Conservation (phyloP, 2,113 vertebrate species). For the Cyprinodon variegatus region DNA sequence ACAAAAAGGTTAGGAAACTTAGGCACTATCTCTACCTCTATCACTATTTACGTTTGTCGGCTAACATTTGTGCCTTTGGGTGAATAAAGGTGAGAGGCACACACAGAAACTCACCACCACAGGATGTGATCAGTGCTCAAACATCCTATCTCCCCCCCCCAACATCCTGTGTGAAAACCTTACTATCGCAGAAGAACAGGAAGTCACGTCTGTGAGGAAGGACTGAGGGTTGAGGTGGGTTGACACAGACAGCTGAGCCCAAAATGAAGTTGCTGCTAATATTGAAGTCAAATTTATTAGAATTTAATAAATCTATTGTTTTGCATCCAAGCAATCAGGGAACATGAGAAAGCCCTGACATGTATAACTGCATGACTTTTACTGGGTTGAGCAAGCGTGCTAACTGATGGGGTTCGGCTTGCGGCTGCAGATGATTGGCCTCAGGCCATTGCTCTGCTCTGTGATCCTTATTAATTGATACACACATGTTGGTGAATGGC, state of each 20-base stretch:
- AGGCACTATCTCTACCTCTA: constrained; percentile 9
- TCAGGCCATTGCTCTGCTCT: constrained; percentile 51
- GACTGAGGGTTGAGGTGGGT: constrained; percentile 23
- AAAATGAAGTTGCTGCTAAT: constrained; percentile 12
- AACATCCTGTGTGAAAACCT: constrained; percentile 64
- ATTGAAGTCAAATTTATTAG: constrained; percentile 32
- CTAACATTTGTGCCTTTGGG: constrained; percentile 25
- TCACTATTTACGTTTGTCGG: constrained; percentile 18
- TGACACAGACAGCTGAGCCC: not conserved
- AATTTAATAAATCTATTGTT: constrained; percentile 25
- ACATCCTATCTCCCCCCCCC: constrained; percentile 65
- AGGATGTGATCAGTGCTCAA: constrained; percentile 58
- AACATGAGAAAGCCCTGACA: constrained; percentile 24
- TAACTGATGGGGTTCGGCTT: constrained; percentile 49
- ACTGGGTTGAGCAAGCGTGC: constrained; percentile 24
- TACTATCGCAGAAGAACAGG: constrained; percentile 51
- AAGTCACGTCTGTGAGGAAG: constrained; percentile 56
- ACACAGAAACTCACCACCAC: constrained; percentile 39
- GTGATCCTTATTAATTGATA: constrained; percentile 66
- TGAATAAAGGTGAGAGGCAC: constrained; percentile 13
- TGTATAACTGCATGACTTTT: constrained; percentile 19
- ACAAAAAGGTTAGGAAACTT: not conserved
- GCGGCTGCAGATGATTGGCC: constrained; percentile 69
- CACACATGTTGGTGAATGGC: constrained; percentile 55
- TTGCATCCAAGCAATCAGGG: not conserved